Evolutionary conservation across 92 coral and sea anemone species (phyloP).

Genomic region (Bergia sp.): DNA sequence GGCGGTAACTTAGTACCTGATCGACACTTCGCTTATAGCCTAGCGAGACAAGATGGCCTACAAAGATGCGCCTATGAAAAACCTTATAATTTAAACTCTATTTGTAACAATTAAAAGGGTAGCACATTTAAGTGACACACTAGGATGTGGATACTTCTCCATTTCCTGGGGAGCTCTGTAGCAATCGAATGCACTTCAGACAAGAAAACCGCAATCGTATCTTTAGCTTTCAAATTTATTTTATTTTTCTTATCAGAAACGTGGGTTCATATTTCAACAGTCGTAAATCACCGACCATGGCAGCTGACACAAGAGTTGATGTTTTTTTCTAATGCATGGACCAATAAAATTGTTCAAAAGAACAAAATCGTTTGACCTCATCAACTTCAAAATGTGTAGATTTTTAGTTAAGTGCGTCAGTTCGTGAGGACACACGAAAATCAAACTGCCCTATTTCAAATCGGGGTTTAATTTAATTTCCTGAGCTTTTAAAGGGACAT

Average conservation of each 20-base stretch:
- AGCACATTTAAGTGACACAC: not conserved
- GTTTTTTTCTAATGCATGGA: conserved; percentile 20
- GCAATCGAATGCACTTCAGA: not conserved
- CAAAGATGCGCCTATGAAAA: not conserved
- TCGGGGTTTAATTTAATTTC: conserved; percentile 36
- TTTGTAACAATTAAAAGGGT: conserved; percentile 37
- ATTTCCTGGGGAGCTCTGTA: conserved; percentile 12
- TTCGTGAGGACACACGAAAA: conserved; percentile 8
- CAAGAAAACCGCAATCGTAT: conserved; percentile 5
- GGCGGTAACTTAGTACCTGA: conserved; percentile 31
- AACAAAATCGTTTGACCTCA: conserved; percentile 18
- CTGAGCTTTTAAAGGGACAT: conserved; percentile 29
- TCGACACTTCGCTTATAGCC: conserved; percentile 1
- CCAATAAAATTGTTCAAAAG: conserved; percentile 44
- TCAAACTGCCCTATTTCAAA: conserved; percentile 11
- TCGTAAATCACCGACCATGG: conserved; percentile 43
- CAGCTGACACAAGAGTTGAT: conserved; percentile 48
- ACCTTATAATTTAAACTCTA: conserved; percentile 40
- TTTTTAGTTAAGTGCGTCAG: conserved; percentile 9
- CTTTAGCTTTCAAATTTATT: not conserved
- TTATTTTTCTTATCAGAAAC: conserved; percentile 7
- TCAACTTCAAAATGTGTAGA: conserved; percentile 5
- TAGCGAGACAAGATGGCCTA: not conserved
- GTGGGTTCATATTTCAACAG: conserved; percentile 31
- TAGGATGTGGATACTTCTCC: conserved; percentile 18